Evolutionary conservation across 2,888 invertebrate species (phyloP).

Genomic region (Pterostichus niger): DNA sequence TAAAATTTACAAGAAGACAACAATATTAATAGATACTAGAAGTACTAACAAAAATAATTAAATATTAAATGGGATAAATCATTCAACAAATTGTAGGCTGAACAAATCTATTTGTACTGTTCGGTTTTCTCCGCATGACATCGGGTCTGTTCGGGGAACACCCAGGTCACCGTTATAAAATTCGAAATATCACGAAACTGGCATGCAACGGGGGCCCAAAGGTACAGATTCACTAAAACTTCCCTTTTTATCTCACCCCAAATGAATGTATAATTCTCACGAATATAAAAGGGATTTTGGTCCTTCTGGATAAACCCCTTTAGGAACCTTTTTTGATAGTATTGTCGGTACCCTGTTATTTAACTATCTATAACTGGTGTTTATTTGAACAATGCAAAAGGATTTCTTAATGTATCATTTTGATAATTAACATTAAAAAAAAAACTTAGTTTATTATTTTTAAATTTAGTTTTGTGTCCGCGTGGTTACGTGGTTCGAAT

Average conservation of each 20-base stretch:
- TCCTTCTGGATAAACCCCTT: not conserved
- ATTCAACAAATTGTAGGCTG: not conserved
- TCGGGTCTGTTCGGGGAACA: conserved; percentile 12
- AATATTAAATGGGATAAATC: not conserved
- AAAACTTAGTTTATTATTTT: too few species aligned
- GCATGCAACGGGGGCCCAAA: not conserved
- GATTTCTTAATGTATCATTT: too few species aligned
- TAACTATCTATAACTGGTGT: not conserved
- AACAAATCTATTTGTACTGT: not conserved
- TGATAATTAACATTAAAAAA: too few species aligned
- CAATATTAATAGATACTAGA: not conserved
- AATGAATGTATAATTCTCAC: too few species aligned
- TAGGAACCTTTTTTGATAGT: not conserved
- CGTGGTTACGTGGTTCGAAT: too few species aligned
- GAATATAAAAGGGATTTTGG: conserved; percentile 2
- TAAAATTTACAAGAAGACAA: too few species aligned
- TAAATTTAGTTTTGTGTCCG: too few species aligned
- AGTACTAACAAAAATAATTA: not conserved
- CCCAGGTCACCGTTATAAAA: conserved; percentile 38
- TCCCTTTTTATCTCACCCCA: not conserved
- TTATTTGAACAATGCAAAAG: too few species aligned
- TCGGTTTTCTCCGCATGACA: not conserved
- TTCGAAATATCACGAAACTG: not conserved
- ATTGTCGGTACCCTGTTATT: not conserved
- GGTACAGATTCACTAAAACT: not conserved